Base-by-base conservation (phyloP, 2,888 invertebrate genomes). In the Oxycera nigricornis region DNA sequence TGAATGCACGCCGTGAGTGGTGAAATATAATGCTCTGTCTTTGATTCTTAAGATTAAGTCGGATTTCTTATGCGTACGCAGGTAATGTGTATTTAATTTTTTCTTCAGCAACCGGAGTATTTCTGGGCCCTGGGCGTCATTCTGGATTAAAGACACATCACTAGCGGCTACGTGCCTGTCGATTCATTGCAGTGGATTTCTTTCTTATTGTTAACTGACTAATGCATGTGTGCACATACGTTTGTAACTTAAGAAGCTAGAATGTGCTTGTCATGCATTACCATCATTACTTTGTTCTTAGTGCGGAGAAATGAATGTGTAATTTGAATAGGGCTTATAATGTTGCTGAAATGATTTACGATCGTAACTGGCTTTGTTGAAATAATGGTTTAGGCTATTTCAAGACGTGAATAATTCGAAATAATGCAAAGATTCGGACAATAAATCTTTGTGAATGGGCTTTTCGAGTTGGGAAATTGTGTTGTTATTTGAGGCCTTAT, bases 191-290 rank as follows among this genome's bases (percentile, higher is more conserved):
- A 26, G 30, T 59, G 24, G 59, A 59, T 59, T 30, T 59, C 11
- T 59, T 30, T 59, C n/a, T 26, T 30, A 59, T 28, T 59, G 26
- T 28, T 59, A 14, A 0, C 17, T 30, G 11, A 59, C 30, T 28
- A 24, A 55, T 55, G 55, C 11, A 17, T 55, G 24, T 55, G 55
- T 7, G 4, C 17, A 7, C 46, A 46, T 46, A 17, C 46, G 46
- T 46, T 46, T 46, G 46, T 46, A 46, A 30, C 59, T 28, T 30
- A 30, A 59, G 59, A 26, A 22, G 52, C 30, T 59, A 59, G 59
- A 59, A 59, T 28, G 30, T 59, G 59, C 59, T n/a, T 59, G 59
- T 59, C 59, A 59, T 59, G 24, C 28, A 28, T 28, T 59, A 30
- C 24, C 14, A 11, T 3, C 2, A 46, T n/a, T 46, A 46, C 46